Percentiles rank a stretch among this genome's conserved stretches.
Evolutionary conservation across 2,797 vertebrate species (phyloP).

Genomic region (Acanthopagrus latus): DNA sequence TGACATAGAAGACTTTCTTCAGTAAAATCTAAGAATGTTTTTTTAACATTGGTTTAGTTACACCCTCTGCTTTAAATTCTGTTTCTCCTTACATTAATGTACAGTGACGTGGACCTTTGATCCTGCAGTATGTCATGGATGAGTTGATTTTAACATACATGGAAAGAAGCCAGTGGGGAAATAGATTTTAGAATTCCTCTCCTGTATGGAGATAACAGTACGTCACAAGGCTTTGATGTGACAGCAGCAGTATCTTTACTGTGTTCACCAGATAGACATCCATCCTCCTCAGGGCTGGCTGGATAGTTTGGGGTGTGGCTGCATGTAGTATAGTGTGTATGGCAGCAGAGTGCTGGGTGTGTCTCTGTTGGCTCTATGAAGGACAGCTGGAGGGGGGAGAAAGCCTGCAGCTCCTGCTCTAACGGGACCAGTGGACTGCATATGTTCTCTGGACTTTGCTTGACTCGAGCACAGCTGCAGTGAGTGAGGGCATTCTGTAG

Average conservation of each 20-base stretch:
- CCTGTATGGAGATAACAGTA: background rate
- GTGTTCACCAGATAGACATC: conserved; percentile 4
- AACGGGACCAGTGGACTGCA: conserved; percentile 33
- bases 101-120: background rate
- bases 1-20: background rate
- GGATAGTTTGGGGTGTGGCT: conserved; percentile 33
- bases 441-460: conserved; percentile 45
- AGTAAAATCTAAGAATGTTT: background rate
- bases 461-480: conserved; percentile 49
- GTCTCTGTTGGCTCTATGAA: conserved; percentile 51
- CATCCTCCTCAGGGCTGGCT: conserved; percentile 5
- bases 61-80: background rate
- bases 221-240: conserved; percentile 22
- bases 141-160: conserved; percentile 19
- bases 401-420: conserved; percentile 38
- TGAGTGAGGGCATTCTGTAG: conserved; percentile 52
- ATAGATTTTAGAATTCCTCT: background rate
- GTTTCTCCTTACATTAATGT: background rate
- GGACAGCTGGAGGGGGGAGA: conserved; percentile 54
- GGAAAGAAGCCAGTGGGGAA: background rate
- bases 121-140: background rate
- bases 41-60: background rate
- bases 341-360: conserved; percentile 57
- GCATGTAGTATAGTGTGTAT: conserved; percentile 8
- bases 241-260: conserved; percentile 10